A percentile compares a stretch with the other conserved stretches of the same genome.
These are phyloP conservation scores for Hypomecis punctinalis DNA, from an alignment of 2,888 invertebrate species.

Conservation along the genomic window DNA sequence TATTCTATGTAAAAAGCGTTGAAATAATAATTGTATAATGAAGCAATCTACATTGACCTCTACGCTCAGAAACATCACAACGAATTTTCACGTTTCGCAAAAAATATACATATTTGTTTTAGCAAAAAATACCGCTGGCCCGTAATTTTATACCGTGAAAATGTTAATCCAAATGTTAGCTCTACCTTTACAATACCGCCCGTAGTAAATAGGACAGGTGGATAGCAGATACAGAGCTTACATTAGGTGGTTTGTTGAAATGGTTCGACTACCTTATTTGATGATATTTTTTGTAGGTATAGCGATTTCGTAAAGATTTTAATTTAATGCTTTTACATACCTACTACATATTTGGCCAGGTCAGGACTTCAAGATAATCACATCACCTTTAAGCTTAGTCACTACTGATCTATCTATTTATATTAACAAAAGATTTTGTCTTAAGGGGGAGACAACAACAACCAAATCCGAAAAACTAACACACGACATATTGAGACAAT, in stretches of 20 bases:
- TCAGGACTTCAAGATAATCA: no score
- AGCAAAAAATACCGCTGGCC: slow-evolving; percentile 14
- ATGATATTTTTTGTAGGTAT: no score
- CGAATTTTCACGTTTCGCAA: slow-evolving; percentile 8
- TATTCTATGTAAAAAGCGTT: not conserved
- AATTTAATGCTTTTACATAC: no score
- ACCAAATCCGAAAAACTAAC: no score
- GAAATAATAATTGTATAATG: slow-evolving; percentile 9
- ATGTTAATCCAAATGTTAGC: slow-evolving; percentile 25
- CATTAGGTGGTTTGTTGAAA: not conserved
- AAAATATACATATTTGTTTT: slow-evolving; percentile 22
- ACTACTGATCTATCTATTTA: no score
- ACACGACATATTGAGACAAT: no score
- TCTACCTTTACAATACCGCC: slow-evolving; percentile 6
- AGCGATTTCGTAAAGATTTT: no score
- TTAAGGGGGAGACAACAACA: no score
- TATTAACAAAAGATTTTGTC: no score
- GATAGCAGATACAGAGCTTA: not conserved
- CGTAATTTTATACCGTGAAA: slow-evolving; percentile 19
- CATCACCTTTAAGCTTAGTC: no score
- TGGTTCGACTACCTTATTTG: not conserved
- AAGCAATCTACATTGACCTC: slow-evolving; percentile 17
- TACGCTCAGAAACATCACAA: not conserved
- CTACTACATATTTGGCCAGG: no score
- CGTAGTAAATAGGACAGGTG: not conserved